Base-by-base conservation (phyloP, 1,140 invertebrate species). In the Carposina sasakii region DNA sequence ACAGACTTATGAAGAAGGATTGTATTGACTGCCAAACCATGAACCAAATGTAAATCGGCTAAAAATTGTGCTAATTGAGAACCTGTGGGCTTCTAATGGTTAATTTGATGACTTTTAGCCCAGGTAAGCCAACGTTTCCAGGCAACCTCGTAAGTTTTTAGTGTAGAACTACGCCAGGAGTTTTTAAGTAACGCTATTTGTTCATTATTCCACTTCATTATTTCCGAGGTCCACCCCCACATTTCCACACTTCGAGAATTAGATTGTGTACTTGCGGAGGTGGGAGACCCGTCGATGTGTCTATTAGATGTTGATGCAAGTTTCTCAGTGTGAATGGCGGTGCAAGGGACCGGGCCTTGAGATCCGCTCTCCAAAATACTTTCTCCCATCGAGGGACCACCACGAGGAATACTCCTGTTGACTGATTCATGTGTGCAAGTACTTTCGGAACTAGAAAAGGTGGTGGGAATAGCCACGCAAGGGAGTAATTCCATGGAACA, bases 401-500 rank as follows among this genome's bases (percentile, higher is more conserved):
- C 13, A 39, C 19, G 20, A 39, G 20, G 20, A 21, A 39, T 13
- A 10, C 5, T 4, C 36, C 36, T 21, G 12, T 9, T 9, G 19
- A 41, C 19, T 21, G 41, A 52, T 67, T 67, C 16, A 67, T 54
- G 21, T 67, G 63, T 2, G 33, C 31, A n/a, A 67, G 30, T 0
- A 61, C 47, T 43, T 54, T 44, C 3, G 60, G 54, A 4, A 67
- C 55, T 3, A 67, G 48, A 21, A 39, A 52, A 23, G 60, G 63
- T 10, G 60, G 59, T 15, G 65, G 62, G 19, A 68, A 68, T 8
- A 63, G 24, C 53, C 62, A 65, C 1, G 44, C 59, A 24, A 68
- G 65, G 9, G 16, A 34, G 49, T 39, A 65, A 15, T 51, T 33
- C 66, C 66, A 69, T n/a, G n/a, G 28, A 22, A 26, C 51, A 52